These are phyloP conservation scores for Anoplopoma fimbria DNA, from an alignment of 2,113 vertebrate genomes.

Conservation along the genomic window DNA sequence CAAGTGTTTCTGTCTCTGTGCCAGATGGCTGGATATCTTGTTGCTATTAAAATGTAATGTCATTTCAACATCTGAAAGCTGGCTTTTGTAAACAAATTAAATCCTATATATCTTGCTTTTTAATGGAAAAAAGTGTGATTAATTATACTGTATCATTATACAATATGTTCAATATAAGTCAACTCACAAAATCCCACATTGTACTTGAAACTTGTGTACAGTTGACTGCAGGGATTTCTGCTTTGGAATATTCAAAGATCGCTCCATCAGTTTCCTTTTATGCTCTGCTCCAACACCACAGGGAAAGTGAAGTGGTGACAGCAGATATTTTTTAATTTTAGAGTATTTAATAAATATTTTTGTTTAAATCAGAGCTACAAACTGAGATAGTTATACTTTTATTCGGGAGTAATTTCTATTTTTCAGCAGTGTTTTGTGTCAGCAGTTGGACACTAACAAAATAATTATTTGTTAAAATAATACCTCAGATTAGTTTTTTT, in stretches of 20 bases:
- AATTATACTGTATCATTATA: neutral
- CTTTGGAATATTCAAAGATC: neutral
- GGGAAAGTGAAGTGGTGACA: neutral
- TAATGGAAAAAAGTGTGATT: neutral
- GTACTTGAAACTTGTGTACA: neutral
- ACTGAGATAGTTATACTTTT: neutral
- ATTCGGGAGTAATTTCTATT: neutral
- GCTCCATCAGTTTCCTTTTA: neutral
- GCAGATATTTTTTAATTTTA: no score
- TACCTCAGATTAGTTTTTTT: no score
- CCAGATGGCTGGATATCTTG: constrained; percentile 17
- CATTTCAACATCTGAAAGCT: neutral
- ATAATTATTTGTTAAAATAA: no score
- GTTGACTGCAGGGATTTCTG: neutral
- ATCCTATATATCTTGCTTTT: neutral
- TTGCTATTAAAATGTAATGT: constrained; percentile 19
- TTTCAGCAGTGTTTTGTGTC: neutral
- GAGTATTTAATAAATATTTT: no score
- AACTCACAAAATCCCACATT: neutral
- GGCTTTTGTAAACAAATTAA: constrained; percentile 1
- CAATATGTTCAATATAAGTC: neutral
- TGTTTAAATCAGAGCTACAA: neutral
- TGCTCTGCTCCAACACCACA: neutral
- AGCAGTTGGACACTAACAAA: neutral
- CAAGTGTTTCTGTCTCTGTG: neutral